Conservation (phyloP, 2,797 vertebrate species). For the Coregonus ussuriensis region DNA sequence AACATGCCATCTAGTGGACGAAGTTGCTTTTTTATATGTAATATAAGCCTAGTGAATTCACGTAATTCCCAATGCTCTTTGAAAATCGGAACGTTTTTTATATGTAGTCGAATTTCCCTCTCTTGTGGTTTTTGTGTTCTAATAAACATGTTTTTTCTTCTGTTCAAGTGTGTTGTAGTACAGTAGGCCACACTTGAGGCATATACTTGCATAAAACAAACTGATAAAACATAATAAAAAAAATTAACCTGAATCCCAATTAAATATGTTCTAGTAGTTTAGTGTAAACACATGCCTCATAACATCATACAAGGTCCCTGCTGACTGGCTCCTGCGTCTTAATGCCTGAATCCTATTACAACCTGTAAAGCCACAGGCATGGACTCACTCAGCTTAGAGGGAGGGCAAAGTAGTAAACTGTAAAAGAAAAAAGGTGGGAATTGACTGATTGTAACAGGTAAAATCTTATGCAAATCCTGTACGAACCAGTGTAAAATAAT, state of each 20-base stretch:
- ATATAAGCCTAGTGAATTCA: not conserved
- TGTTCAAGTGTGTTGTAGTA: not conserved
- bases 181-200: not conserved
- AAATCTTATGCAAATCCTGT: not conserved
- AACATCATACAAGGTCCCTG: slow-evolving; percentile 3
- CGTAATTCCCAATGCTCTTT: not conserved
- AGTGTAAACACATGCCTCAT: not conserved
- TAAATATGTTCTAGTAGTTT: not conserved
- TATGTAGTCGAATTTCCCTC: not conserved
- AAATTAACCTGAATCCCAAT: not conserved
- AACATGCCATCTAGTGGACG: slow-evolving; percentile 35
- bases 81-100: not conserved
- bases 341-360: slow-evolving; percentile 75
- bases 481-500: not conserved
- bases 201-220: not conserved
- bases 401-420: slow-evolving; percentile 30
- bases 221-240: not conserved
- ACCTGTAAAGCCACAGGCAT: slow-evolving; percentile 54
- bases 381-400: slow-evolving; percentile 46
- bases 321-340: slow-evolving; percentile 51
- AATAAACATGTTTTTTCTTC: not conserved
- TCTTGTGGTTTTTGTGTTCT: not conserved
- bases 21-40: not conserved
- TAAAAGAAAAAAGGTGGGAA: not conserved
- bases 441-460: not conserved